phyloP scores from a whole-genome alignment of 2,888 invertebrate species.

The Chrysolina oricalcia region DNA sequence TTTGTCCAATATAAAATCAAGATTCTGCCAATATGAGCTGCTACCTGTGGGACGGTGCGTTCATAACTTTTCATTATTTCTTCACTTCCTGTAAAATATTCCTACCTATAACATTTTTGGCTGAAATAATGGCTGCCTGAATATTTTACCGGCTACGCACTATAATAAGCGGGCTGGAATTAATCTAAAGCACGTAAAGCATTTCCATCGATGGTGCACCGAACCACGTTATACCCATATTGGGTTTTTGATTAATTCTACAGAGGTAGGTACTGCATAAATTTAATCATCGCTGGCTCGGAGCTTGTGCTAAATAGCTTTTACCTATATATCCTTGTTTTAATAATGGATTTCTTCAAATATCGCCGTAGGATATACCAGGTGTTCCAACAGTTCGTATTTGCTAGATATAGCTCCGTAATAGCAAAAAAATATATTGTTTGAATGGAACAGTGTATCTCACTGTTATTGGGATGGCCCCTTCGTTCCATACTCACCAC shows the following conservation, averaged over 20 bases:
- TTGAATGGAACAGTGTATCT: too few species aligned
- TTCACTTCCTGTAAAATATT: not conserved
- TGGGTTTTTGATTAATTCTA: slow-evolving; percentile 46
- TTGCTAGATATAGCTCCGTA: too few species aligned
- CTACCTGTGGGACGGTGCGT: not conserved
- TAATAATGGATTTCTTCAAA: not conserved
- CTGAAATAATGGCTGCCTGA: not conserved
- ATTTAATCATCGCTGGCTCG: slow-evolving; percentile 42
- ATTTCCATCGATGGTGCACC: slow-evolving; percentile 30
- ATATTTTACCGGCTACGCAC: not conserved
- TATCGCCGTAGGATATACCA: not conserved
- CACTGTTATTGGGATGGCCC: too few species aligned
- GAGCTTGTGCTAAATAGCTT: slow-evolving; percentile 25
- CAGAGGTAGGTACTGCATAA: slow-evolving; percentile 38
- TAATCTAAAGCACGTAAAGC: slow-evolving; percentile 38
- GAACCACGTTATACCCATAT: slow-evolving; percentile 40
- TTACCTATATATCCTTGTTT: slow-evolving; percentile 28
- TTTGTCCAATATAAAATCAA: too few species aligned
- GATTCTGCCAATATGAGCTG: too few species aligned
- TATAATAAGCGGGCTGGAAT: slow-evolving; percentile 24
- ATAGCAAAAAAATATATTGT: too few species aligned
- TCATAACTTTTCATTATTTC: not conserved
- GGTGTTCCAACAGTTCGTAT: too few species aligned
- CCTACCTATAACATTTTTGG: not conserved
- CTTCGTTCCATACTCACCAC: too few species aligned